Percentiles rank a stretch among this genome's conserved stretches.
Conservation (phyloP, 92 coral and sea anemone species). For the Epizoanthus ramosus region DNA sequence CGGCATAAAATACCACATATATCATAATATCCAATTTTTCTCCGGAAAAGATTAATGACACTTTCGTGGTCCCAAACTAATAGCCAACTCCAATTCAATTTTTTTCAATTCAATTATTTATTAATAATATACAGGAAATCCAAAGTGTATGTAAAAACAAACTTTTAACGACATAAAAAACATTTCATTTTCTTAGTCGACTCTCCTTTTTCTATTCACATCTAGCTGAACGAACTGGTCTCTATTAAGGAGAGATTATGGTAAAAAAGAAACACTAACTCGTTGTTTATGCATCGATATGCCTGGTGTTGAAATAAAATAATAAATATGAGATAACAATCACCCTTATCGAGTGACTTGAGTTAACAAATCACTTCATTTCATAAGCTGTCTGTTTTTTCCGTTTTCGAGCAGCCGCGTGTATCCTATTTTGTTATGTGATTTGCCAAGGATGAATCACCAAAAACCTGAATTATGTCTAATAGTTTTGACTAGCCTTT, state of each 20-base stretch:
- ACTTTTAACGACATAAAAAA: no score
- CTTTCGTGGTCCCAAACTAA: no score
- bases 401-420: background rate
- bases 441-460: background rate
- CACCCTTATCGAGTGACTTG: background rate
- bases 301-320: constrained; percentile 8
- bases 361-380: background rate
- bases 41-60: no score
- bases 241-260: background rate
- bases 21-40: no score
- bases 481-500: background rate
- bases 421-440: background rate
- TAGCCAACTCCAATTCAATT: no score
- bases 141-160: no score
- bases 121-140: no score
- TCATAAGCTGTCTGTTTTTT: constrained; percentile 1
- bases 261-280: background rate
- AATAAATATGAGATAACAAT: constrained; percentile 14
- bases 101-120: no score
- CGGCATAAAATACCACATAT: no score
- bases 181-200: background rate
- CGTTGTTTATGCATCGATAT: background rate
- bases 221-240: no score
- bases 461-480: background rate
- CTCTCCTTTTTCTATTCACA: no score